Conservation (phyloP, 2,113 vertebrate species). For the Anhinga rufa region DNA sequence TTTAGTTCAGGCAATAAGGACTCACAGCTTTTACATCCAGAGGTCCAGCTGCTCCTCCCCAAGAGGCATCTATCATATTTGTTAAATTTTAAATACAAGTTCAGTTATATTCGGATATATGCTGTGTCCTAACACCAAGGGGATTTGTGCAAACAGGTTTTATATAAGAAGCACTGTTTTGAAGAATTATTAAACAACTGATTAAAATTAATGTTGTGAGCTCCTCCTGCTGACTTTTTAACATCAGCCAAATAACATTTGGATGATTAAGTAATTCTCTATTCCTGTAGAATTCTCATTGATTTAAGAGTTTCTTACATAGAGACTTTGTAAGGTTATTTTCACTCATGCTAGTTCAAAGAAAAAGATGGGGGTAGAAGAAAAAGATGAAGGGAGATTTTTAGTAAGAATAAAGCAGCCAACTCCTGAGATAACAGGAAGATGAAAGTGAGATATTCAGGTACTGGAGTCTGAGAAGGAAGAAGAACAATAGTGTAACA, state of each 20-base stretch:
- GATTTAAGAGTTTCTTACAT: not conserved
- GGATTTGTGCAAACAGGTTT: slow-evolving; percentile 5
- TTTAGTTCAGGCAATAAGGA: not conserved
- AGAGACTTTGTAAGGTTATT: not conserved
- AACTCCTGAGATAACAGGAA: not conserved
- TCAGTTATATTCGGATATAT: not conserved
- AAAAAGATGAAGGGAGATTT: not conserved
- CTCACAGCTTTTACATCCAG: not conserved
- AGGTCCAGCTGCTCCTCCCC: not conserved
- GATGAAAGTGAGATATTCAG: not conserved
- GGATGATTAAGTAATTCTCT: not conserved
- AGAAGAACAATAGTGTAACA: fast-evolving
- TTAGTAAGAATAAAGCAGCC: not conserved
- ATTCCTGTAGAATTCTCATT: not conserved
- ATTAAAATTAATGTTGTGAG: slow-evolving; percentile 16
- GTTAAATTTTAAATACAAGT: slow-evolving; percentile 2
- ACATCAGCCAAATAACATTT: not conserved
- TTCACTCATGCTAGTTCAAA: not conserved
- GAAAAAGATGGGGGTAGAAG: not conserved
- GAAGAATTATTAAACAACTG: slow-evolving; percentile 4
- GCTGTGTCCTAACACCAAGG: not conserved
- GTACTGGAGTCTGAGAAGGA: not conserved
- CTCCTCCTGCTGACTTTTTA: slow-evolving; percentile 10
- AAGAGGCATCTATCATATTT: not conserved
- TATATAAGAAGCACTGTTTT: not conserved